phyloP scores from a whole-genome alignment of 2,797 vertebrate genomes.

The Phalanger gymnotis region DNA sequence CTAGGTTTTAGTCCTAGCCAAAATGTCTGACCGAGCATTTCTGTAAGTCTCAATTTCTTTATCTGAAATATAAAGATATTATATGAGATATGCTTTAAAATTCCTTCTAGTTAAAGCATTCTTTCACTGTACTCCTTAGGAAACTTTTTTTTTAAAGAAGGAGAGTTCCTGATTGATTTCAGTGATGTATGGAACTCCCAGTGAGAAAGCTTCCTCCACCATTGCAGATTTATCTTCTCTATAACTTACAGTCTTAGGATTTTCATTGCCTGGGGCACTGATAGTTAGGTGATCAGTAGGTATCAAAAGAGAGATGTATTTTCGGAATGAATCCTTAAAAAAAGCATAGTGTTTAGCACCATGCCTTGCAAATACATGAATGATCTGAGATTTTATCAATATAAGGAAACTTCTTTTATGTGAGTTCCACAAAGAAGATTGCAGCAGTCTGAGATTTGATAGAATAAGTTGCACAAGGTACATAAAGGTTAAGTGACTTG shows the following conservation, averaged over 20 bases:
- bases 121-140: not conserved
- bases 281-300: not conserved
- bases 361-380: not conserved
- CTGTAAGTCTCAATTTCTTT: not conserved
- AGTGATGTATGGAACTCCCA: not conserved
- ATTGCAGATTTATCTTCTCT: too few relatives aligned
- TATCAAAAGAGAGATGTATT: not conserved
- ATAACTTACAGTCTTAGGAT: too few relatives aligned
- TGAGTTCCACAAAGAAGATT: not conserved
- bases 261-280: too few relatives aligned
- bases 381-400: not conserved
- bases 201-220: not conserved
- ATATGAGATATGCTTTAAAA: not conserved
- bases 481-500: not conserved
- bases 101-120: not conserved
- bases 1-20: not conserved
- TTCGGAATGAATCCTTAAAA: not conserved
- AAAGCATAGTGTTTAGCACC: not conserved
- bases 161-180: not conserved
- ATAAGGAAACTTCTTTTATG: not conserved
- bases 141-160: not conserved
- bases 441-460: not conserved
- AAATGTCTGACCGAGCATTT: not conserved
- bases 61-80: not conserved
- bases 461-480: not conserved